Evolutionary conservation across 2,797 vertebrate genomes (phyloP), one percentile per base, ranked within the genome.

Genomic region (Anas acuta): DNA sequence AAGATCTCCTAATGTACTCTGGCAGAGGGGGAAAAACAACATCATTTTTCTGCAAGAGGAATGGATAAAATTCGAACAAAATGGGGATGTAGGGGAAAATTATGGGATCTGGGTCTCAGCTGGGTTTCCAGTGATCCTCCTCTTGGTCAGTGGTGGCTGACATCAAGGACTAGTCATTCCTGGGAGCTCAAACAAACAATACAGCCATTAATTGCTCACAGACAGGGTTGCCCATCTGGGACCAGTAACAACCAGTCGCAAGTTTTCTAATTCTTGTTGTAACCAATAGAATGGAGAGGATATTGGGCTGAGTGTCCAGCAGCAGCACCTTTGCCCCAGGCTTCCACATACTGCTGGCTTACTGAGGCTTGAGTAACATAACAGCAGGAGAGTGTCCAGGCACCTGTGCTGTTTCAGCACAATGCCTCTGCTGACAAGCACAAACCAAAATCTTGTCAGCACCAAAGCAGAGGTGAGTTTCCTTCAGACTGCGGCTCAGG

Each of bases 301-400:
- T 12, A 1, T 5, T 4, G 37, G 32, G 70, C 41, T 64, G 43
- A 35, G 26, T 26, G 20, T 8, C 33, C 54, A 76, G 28, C 22
- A 18, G 1, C 69, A 45, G 62, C 72, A 70, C 0, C 51, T 20
- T 14, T 32, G n/a, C 19, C 49, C 16, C 43, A 26, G 49, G 65
- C 16, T 73, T 39, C 12, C 43, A 7, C 0, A 1, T 6, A 1
- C 11, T 13, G 6, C 51, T 60, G 56, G 26, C 9, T 25, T 57
- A 11, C 11, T 5, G 54, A 62, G n/a, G 30, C 61, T 54, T 19
- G 22, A 37, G 69, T 28, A 2, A 41, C 49, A 43, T 11, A 30
- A 47, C 57, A 43, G 71, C 62, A 53, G 76, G 35, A 58, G 18
- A 76, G 20, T 30, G 26, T 18, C 60, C 18, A 4, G 22, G 41